Conservation (phyloP, 2,797 vertebrate species). For the Thaleichthys pacificus region DNA sequence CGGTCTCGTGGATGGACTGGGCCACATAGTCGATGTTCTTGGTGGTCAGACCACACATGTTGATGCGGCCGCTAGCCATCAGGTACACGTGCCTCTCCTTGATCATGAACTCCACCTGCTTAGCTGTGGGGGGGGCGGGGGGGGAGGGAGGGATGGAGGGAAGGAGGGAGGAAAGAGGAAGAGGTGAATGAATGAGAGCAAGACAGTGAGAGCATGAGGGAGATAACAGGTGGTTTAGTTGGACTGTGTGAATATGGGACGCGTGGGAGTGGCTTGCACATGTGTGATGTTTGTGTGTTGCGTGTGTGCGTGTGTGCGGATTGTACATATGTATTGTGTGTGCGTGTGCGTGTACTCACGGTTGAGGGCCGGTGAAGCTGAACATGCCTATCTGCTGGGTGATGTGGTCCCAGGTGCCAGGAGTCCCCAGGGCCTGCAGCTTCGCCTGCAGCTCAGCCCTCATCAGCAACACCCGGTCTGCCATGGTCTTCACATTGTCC, state of each 20-base stretch:
- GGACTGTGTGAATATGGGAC: too few species aligned
- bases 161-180: not conserved
- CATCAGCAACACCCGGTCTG: constrained; percentile 91
- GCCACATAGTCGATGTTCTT: constrained; percentile 96
- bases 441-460: constrained; percentile 88
- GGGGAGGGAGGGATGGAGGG: not conserved
- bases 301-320: too few species aligned
- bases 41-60: constrained; percentile 95
- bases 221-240: too few species aligned
- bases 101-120: constrained; percentile 90
- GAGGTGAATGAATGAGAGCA: not conserved
- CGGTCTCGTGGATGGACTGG: constrained; percentile 90
- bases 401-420: constrained; percentile 96
- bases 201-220: constrained; percentile 10
- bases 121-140: constrained; percentile 72
- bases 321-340: not conserved
- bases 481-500: constrained; percentile 96
- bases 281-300: too few species aligned
- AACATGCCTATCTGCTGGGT: constrained; percentile 97
- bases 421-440: constrained; percentile 85
- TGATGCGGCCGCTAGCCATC: constrained; percentile 96
- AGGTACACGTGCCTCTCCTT: constrained; percentile 96
- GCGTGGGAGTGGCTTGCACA: too few species aligned
- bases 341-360: constrained; percentile 73
- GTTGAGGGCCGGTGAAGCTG: constrained; percentile 93